These are phyloP conservation scores for Nephrocerus scutellatus DNA, from an alignment of 2,888 invertebrate species.

Conservation along the genomic window DNA sequence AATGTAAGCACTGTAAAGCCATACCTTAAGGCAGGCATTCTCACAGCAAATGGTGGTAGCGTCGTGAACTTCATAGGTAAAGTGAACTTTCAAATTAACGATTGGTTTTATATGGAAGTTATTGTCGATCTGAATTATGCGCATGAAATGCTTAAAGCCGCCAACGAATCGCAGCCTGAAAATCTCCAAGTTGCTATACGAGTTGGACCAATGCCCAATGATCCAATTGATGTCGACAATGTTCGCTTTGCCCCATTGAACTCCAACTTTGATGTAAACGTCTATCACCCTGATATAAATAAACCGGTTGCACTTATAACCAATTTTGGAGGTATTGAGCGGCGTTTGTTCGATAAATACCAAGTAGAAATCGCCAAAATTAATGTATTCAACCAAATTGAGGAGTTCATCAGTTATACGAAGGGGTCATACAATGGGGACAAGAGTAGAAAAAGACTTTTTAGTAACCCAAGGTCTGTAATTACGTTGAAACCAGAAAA, in stretches of 20 bases:
- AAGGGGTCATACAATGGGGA: not conserved
- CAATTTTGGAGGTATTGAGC: constrained; percentile 3
- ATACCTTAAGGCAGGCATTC: constrained; percentile 1
- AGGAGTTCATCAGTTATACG: constrained; percentile 10
- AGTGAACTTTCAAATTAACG: constrained; percentile 6
- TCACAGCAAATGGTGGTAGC: not conserved
- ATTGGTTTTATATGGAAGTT: constrained; percentile 12
- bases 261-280: constrained; percentile 6
- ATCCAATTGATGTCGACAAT: constrained; percentile 10
- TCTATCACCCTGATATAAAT: constrained; percentile 7
- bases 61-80: constrained; percentile 2
- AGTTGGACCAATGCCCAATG: constrained; percentile 1
- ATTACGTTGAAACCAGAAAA: constrained; percentile 7
- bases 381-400: constrained; percentile 10
- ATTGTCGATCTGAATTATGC: constrained; percentile 1
- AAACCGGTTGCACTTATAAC: constrained; percentile 5
- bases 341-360: constrained; percentile 6
- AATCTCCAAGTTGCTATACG: constrained; percentile 7
- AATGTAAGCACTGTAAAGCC: constrained; percentile 5
- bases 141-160: not conserved
- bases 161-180: not conserved
- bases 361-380: not conserved
- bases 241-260: constrained; percentile 12
- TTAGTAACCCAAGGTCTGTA: not conserved
- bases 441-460: too few relatives aligned